Evolutionary conservation across 2,797 vertebrate genomes (phyloP).

Genomic region (Anomalospiza imberbis): DNA sequence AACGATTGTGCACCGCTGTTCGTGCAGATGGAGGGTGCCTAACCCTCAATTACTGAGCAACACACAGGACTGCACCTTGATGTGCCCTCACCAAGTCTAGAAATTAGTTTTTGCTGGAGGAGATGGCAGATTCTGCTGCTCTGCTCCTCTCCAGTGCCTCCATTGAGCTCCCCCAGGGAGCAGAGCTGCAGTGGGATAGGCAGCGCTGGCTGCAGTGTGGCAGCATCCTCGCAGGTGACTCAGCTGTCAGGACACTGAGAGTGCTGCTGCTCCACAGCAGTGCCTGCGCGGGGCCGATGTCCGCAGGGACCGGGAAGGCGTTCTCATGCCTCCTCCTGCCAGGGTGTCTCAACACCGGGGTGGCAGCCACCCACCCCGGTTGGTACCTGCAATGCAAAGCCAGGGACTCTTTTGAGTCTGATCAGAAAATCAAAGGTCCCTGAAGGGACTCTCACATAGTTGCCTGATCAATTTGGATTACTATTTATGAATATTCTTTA

Average conservation of each 20-base stretch:
- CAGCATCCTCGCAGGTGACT: rapidly evolving
- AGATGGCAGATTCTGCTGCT: neutral
- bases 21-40: neutral
- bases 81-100: neutral
- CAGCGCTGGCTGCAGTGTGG: rapidly evolving
- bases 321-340: neutral
- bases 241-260: rapidly evolving
- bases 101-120: neutral
- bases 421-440: neutral
- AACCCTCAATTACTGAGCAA: neutral
- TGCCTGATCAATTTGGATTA: neutral
- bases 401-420: neutral
- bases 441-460: neutral
- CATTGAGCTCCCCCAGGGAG: rapidly evolving
- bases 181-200: neutral
- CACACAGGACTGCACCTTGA: neutral
- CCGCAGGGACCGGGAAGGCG: rapidly evolving
- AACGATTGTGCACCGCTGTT: rapidly evolving
- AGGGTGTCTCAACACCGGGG: rapidly evolving
- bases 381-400: neutral
- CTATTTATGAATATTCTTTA: neutral
- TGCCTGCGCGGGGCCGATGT: neutral
- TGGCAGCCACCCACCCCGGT: neutral
- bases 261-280: neutral
- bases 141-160: neutral